Percentiles rank a stretch among this genome's conserved stretches.
phyloP scores from a whole-genome alignment of 2,888 invertebrate species.

The Orchesella flavescens region DNA sequence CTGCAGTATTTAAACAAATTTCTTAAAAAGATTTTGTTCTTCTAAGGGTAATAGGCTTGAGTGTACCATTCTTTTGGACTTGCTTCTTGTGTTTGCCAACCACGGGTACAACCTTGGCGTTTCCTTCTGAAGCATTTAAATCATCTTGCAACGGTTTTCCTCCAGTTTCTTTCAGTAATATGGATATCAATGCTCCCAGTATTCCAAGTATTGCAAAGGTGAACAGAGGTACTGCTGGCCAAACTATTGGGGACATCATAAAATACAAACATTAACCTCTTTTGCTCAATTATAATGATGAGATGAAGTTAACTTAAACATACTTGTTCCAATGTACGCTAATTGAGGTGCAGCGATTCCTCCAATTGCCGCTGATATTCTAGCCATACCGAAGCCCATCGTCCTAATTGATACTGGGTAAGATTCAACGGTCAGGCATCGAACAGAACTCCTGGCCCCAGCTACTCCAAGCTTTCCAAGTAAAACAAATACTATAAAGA shows the following conservation, averaged over 20 bases:
- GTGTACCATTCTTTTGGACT: not conserved
- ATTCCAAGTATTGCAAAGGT: slow-evolving; percentile 64
- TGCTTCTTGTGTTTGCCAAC: not conserved
- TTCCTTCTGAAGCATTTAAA: slow-evolving; percentile 17
- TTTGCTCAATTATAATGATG: not conserved
- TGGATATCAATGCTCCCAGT: slow-evolving; percentile 63
- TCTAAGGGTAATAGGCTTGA: not conserved
- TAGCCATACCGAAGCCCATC: slow-evolving; percentile 67
- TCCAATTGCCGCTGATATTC: slow-evolving; percentile 63
- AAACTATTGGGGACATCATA: slow-evolving; percentile 34
- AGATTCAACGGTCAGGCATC: slow-evolving; percentile 55
- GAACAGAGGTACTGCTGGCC: slow-evolving; percentile 65
- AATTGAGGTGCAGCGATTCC: slow-evolving; percentile 65
- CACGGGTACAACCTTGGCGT: slow-evolving; percentile 50
- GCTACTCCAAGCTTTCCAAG: slow-evolving; percentile 67
- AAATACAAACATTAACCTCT: not conserved
- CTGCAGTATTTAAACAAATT: not conserved
- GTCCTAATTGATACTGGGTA: slow-evolving; percentile 65
- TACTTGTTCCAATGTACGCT: slow-evolving; percentile 66
- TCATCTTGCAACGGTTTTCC: slow-evolving; percentile 65
- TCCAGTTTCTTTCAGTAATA: slow-evolving; percentile 63
- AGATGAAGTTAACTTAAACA: not conserved
- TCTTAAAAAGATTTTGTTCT: slow-evolving; percentile 52
- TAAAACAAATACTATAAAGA: slow-evolving; percentile 61
- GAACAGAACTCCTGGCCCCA: slow-evolving; percentile 56